Evolutionary conservation across 2,888 invertebrate genomes (phyloP).

Genomic region (Nemotelus nigrinus): DNA sequence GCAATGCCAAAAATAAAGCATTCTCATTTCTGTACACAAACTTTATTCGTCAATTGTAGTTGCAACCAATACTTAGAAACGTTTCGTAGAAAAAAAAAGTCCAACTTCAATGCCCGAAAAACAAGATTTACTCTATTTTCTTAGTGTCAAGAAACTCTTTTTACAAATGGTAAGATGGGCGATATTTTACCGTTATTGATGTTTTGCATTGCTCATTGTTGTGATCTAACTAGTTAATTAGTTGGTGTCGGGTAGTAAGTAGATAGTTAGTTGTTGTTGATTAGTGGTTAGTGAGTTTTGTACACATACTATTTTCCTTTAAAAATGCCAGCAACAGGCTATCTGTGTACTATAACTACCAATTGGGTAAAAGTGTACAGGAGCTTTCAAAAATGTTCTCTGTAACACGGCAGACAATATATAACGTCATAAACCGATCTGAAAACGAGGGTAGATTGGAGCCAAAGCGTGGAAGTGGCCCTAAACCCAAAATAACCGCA

Average conservation of each 20-base stretch:
- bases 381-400: constrained; percentile 47
- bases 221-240: neutral
- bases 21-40: neutral
- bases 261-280: neutral
- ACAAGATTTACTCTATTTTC: neutral
- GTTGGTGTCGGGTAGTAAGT: neutral
- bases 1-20: neutral
- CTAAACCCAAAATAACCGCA: constrained; percentile 45
- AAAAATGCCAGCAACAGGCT: constrained; percentile 26
- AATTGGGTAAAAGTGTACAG: constrained; percentile 44
- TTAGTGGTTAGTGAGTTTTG: neutral
- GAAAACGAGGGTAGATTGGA: constrained; percentile 49
- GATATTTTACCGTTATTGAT: neutral
- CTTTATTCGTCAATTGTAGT: neutral
- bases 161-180: neutral
- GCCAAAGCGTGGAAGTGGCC: constrained; percentile 46
- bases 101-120: neutral
- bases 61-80: neutral
- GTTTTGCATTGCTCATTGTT: neutral
- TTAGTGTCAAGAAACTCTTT: constrained; percentile 21
- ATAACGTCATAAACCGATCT: constrained; percentile 49
- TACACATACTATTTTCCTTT: neutral
- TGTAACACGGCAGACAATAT: constrained; percentile 46
- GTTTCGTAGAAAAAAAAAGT: neutral
- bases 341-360: constrained; percentile 46